A percentile compares a stretch with the other conserved stretches of the same genome.
Conservation (phyloP, 1,140 invertebrate genomes). For the Leptopilina clavipes region DNA sequence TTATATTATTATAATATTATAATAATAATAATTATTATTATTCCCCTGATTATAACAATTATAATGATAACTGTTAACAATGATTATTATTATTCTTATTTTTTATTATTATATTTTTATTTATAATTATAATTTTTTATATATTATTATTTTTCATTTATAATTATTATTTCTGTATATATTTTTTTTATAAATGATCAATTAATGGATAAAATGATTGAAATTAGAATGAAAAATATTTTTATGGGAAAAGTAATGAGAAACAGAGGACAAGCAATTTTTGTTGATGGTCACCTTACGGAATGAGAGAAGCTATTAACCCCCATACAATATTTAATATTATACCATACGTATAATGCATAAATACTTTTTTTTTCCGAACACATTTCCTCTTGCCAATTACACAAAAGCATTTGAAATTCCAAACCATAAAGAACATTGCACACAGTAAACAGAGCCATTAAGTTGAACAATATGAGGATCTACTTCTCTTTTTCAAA, state of each 20-base stretch:
- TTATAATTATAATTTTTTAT: no score
- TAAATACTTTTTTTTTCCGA: background rate
- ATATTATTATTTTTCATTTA: no score
- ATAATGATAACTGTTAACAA: no score
- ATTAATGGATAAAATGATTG: no score
- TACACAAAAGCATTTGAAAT: constrained; percentile 32
- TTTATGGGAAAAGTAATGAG: background rate
- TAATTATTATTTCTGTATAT: no score
- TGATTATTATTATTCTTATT: no score
- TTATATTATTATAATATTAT: no score
- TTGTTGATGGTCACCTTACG: constrained; percentile 1
- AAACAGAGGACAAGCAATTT: background rate
- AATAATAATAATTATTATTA: no score
- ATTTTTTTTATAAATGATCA: no score
- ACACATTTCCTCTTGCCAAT: constrained; percentile 5
- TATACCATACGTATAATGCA: constrained; percentile 4
- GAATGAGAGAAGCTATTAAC: constrained; percentile 7
- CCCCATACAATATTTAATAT: constrained; percentile 13
- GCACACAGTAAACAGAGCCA: constrained; percentile 17
- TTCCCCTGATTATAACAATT: no score
- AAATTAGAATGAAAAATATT: background rate
- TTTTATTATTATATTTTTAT: no score
- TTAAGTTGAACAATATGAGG: constrained; percentile 28
- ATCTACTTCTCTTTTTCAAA: background rate
- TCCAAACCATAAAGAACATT: constrained; percentile 19